phyloP scores from a whole-genome alignment of 2,113 vertebrate genomes.

The Agelaius tricolor region DNA sequence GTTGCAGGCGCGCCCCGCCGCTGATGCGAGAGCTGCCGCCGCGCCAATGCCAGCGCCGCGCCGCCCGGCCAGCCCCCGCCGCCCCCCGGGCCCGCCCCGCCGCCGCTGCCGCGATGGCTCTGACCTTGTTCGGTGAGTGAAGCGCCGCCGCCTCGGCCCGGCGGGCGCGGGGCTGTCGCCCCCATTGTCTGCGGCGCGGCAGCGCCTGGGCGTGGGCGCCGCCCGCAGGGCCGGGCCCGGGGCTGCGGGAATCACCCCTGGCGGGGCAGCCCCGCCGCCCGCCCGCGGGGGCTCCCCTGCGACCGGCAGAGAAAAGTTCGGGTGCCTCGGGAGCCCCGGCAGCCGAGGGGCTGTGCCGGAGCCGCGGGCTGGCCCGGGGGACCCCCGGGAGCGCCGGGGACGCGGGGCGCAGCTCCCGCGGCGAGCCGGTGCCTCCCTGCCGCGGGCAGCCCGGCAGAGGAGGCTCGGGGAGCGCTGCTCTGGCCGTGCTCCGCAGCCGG shows the following conservation, averaged over 20 bases:
- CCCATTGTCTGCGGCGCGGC: conserved; percentile 72
- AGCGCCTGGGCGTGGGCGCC: conserved; percentile 73
- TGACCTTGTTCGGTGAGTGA: no score
- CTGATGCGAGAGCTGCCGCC: no score
- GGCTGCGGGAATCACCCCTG: not conserved
- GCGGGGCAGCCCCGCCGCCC: not conserved
- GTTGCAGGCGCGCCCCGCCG: no score
- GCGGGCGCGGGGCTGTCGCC: not conserved
- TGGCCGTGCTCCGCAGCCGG: not conserved
- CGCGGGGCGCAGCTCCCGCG: not conserved
- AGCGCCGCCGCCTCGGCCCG: not conserved
- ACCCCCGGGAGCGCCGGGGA: not conserved
- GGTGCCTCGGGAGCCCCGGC: not conserved
- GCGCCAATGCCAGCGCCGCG: no score
- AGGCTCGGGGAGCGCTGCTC: not conserved
- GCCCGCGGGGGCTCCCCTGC: not conserved
- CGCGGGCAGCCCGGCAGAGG: accelerated
- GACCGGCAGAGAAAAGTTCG: not conserved
- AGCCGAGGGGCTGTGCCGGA: not conserved
- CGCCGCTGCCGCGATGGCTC: no score
- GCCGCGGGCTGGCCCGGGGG: not conserved
- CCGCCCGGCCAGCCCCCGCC: no score
- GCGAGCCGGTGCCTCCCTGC: not conserved
- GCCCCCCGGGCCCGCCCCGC: no score
- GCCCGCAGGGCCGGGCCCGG: not conserved